phyloP scores from a whole-genome alignment of 2,888 invertebrate genomes.

The Clostera curtula region DNA sequence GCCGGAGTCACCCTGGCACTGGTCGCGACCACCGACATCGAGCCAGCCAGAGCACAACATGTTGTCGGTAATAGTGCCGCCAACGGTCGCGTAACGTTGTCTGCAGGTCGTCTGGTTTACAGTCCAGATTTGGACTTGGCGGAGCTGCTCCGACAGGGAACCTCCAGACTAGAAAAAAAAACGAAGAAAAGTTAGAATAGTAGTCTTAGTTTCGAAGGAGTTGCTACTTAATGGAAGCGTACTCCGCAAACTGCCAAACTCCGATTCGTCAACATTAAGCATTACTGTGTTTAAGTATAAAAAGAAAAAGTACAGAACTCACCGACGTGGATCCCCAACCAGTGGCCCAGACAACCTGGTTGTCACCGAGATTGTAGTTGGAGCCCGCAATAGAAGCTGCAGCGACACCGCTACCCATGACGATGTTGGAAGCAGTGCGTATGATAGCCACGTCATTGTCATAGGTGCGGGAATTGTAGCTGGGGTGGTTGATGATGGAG shows the following conservation, averaged over 20 bases:
- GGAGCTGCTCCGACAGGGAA: constrained; percentile 24
- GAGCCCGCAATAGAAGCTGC: constrained; percentile 31
- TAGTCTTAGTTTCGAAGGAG: no score
- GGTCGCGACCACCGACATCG: constrained; percentile 47
- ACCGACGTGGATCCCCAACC: constrained; percentile 40
- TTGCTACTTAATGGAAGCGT: no score
- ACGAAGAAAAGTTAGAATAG: background rate
- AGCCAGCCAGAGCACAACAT: constrained; percentile 49
- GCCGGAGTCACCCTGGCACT: constrained; percentile 50
- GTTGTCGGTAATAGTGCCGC: constrained; percentile 29
- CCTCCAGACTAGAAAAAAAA: constrained; percentile 14
- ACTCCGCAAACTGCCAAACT: no score
- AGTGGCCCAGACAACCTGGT: constrained; percentile 33
- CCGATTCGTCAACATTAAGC: no score
- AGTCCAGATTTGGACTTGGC: constrained; percentile 34
- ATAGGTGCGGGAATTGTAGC: constrained; percentile 11
- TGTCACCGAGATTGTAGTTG: constrained; percentile 32
- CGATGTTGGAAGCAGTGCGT: constrained; percentile 13
- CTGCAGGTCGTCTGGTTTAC: constrained; percentile 30
- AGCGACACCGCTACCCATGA: constrained; percentile 15
- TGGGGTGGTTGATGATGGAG: constrained; percentile 16
- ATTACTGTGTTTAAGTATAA: background rate
- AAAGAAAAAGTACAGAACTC: constrained; percentile 7
- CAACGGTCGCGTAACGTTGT: constrained; percentile 21
- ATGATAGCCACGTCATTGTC: constrained; percentile 29